Base-by-base conservation (phyloP, 2,113 vertebrate species). In the Myocastor coypus region DNA sequence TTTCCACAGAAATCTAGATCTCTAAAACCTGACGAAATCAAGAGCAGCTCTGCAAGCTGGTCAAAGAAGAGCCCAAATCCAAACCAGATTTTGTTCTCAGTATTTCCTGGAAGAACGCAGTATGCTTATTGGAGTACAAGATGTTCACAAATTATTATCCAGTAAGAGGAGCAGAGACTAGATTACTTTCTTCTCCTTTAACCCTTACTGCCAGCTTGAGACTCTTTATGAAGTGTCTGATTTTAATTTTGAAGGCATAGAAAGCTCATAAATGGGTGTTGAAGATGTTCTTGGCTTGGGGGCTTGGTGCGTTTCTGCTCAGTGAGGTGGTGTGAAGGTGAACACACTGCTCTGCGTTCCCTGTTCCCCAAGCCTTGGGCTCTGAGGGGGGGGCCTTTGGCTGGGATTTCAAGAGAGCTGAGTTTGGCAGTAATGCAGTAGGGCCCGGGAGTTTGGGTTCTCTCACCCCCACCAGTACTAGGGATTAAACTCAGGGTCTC, bases 101-200 rank as follows among this genome's bases (percentile, higher is more conserved):
- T 63, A 92, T 89, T 97, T 93, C 89, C 68, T 83, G 61, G 87
- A 95, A 95, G 68, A 94, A 89, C 91, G 80, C 46, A 89, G 20
- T 78, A 69, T 3, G 17, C 71, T 92, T 89, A 83, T 63, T 5
- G 1, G 75, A 75, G 75, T 50, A 66, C 42, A 89, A 64, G 89
- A 91, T 83, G 78, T 93, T 91, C 95, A 95, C 40, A 46, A 59
- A 91, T 68, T 63, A 68, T 11, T 34, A 77, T n/a, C 92, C 59
- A 30, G n/a, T 19, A 75, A 94, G 68, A 55, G 68, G 32, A 91
- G 30, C 5, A 50, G 80, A 95, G 57, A 55, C 8, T 20, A 9
- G 86, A 78, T 30, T 24, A 40, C 32, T 85, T 91, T 91, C 73
- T 68, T 80, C 46, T 92, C 32, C 50, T 89, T 90, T 50, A 92